Conservation (phyloP, 2,888 invertebrate genomes). For the Allygus modestus region DNA sequence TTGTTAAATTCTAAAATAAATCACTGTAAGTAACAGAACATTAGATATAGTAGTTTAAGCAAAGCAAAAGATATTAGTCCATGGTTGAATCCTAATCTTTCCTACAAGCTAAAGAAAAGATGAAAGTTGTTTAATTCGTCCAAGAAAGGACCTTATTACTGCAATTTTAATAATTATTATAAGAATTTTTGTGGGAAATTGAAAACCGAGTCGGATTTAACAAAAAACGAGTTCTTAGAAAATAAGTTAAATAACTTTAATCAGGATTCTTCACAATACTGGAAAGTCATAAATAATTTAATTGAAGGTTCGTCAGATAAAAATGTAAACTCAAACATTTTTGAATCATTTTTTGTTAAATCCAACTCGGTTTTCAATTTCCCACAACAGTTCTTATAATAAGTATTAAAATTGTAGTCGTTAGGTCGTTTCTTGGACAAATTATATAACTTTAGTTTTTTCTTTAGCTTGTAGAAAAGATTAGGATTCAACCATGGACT, state of each 20-base stretch:
- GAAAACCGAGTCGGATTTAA: background rate
- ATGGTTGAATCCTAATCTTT: background rate
- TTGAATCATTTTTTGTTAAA: background rate
- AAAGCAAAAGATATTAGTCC: background rate
- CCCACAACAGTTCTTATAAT: background rate
- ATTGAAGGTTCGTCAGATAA: background rate
- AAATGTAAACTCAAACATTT: too few relatives aligned
- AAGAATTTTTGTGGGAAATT: background rate
- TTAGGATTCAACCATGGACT: slow-evolving; percentile 22
- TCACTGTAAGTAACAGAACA: background rate
- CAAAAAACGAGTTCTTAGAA: background rate
- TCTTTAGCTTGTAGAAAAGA: background rate
- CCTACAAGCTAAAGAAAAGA: background rate
- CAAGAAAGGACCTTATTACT: slow-evolving; percentile 2
- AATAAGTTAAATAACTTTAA: slow-evolving; percentile 1
- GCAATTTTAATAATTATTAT: background rate
- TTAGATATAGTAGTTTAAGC: background rate
- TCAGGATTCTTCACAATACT: background rate
- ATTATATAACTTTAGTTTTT: background rate
- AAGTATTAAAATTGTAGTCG: background rate
- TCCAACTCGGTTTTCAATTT: background rate
- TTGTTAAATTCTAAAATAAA: background rate
- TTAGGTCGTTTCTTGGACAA: background rate
- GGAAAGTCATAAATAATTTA: slow-evolving; percentile 3
- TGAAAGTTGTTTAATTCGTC: background rate